phyloP scores from a whole-genome alignment of 64 coral and sea anemone genomes.

The Platygyra sinensis region DNA sequence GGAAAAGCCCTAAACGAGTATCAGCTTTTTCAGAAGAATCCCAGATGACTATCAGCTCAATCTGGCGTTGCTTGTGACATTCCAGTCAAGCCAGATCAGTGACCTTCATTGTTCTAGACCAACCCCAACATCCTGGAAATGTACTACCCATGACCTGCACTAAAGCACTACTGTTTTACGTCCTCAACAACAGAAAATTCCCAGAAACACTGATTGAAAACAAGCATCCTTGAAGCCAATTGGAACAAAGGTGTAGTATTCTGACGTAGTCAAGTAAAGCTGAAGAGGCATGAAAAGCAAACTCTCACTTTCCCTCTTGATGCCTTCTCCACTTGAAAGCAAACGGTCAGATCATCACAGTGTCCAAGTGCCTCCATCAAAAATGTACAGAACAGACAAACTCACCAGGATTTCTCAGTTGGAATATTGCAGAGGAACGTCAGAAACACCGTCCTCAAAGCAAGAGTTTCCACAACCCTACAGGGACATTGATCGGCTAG shows the following conservation, averaged over 20 bases:
- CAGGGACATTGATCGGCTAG: neutral
- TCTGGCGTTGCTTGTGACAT: neutral
- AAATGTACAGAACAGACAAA: neutral
- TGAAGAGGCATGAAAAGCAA: neutral
- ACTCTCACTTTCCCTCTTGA: neutral
- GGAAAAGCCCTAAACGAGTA: neutral
- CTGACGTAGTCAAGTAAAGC: neutral
- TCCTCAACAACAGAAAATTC: neutral
- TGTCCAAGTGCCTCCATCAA: slow-evolving; percentile 3
- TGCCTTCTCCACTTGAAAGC: neutral
- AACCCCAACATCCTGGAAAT: neutral
- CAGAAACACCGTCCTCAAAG: neutral
- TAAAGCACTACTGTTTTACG: neutral
- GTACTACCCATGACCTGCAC: neutral
- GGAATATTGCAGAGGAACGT: slow-evolving; percentile 6
- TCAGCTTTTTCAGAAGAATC: neutral
- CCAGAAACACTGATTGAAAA: neutral
- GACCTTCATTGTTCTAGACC: neutral
- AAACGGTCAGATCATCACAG: neutral
- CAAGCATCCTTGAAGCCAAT: neutral
- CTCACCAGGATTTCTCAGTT: slow-evolving; percentile 7
- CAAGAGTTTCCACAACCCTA: neutral
- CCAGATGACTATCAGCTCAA: slow-evolving; percentile 4
- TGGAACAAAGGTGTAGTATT: neutral
- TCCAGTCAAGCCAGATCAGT: neutral